Evolutionary conservation across 2,113 vertebrate species (phyloP).

Genomic region (Illadopsis cleaveri): DNA sequence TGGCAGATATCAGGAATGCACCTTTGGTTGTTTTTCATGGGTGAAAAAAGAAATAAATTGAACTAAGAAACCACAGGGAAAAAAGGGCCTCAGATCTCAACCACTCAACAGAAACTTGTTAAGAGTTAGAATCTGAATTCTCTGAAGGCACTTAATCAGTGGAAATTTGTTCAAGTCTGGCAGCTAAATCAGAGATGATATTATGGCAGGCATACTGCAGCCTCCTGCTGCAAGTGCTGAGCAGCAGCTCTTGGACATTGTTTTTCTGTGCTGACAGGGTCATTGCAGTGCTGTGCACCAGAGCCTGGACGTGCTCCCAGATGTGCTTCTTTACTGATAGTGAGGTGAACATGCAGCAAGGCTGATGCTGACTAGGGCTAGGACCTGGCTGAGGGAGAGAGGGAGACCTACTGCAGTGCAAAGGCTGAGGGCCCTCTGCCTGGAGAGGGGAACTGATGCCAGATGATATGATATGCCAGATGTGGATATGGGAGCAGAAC

Average conservation of each 20-base stretch:
- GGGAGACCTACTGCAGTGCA: background rate
- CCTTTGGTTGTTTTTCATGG: slow-evolving; percentile 12
- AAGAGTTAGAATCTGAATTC: background rate
- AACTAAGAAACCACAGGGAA: background rate
- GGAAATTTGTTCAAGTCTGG: background rate
- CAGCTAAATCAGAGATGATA: background rate
- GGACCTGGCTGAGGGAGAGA: background rate
- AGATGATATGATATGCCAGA: too few species aligned
- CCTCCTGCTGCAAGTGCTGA: background rate
- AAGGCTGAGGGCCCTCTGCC: background rate
- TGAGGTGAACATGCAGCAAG: background rate
- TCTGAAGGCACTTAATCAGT: slow-evolving; percentile 17
- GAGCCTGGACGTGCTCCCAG: background rate
- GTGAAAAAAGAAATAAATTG: background rate
- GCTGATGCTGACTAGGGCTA: background rate
- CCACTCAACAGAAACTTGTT: background rate
- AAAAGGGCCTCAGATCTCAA: slow-evolving; percentile 27
- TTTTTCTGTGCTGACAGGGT: background rate
- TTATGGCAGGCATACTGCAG: background rate
- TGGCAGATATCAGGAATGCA: background rate
- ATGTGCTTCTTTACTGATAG: background rate
- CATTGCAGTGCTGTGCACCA: background rate
- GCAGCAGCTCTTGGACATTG: background rate
- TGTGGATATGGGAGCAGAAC: background rate
- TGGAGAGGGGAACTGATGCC: background rate